A percentile compares a stretch with the other conserved stretches of the same genome.
These are phyloP conservation scores for Poecilus cupreus DNA, from an alignment of 2,888 invertebrate genomes.

Conservation along the genomic window DNA sequence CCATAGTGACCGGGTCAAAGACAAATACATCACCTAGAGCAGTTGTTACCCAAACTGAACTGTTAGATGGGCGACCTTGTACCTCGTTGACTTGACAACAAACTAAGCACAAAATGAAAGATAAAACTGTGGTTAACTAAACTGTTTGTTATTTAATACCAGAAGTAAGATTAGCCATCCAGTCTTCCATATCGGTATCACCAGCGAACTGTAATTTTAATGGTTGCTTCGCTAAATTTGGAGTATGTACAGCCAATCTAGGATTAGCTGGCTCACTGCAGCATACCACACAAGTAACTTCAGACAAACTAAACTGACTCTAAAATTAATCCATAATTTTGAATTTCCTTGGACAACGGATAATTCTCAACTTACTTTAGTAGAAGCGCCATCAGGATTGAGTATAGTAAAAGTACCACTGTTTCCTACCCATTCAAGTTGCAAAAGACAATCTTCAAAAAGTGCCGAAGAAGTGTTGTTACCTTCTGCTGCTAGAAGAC, in stretches of 20 bases:
- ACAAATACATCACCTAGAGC: conserved; percentile 88
- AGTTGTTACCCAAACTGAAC: conserved; percentile 87
- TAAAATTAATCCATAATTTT: conserved; percentile 66
- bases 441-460: conserved; percentile 85
- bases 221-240: conserved; percentile 77
- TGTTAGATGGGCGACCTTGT: conserved; percentile 81
- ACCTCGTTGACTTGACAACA: conserved; percentile 84
- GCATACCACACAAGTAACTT: conserved; percentile 85
- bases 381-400: conserved; percentile 85
- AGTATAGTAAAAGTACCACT: conserved; percentile 81
- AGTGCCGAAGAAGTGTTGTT: conserved; percentile 68
- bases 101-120: conserved; percentile 71
- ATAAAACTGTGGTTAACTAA: not conserved
- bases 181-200: conserved; percentile 92
- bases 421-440: conserved; percentile 87
- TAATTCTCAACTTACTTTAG: conserved; percentile 76
- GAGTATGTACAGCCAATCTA: conserved; percentile 83
- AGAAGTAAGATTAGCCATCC: conserved; percentile 87
- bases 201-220: conserved; percentile 86
- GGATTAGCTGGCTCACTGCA: conserved; percentile 89
- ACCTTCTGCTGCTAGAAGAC: conserved; percentile 73
- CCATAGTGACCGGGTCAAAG: conserved; percentile 82
- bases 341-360: not conserved
- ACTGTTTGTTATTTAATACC: conserved; percentile 68
- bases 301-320: conserved; percentile 83